These are phyloP conservation scores for Iguana delicatissima DNA, from an alignment of 2,797 vertebrate species.

Conservation along the genomic window DNA sequence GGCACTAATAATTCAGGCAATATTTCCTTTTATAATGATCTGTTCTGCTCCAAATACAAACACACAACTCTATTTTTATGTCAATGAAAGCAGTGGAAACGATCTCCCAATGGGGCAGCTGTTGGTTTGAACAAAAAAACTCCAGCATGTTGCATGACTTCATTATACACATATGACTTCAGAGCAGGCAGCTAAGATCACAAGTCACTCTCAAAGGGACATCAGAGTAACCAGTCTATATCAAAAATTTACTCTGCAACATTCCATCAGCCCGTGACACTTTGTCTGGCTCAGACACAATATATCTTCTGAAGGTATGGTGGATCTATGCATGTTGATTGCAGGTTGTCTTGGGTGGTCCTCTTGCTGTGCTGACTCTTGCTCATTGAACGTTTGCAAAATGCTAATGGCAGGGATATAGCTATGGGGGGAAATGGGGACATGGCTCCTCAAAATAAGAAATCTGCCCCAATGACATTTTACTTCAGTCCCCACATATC, in stretches of 20 bases:
- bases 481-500: too few species aligned
- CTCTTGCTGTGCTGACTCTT: neutral
- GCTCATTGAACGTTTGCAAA: neutral
- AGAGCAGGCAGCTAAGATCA: neutral
- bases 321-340: neutral
- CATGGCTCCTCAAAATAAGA: too few species aligned
- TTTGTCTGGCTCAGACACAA: neutral
- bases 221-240: neutral
- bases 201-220: neutral
- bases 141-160: neutral
- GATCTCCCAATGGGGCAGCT: neutral
- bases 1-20: neutral
- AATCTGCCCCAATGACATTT: too few species aligned
- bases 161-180: neutral
- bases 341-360: neutral
- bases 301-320: constrained; percentile 20
- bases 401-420: too few species aligned
- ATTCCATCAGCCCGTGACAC: neutral
- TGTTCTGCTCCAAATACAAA: neutral
- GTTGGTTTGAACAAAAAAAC: constrained; percentile 9
- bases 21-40: neutral
- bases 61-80: neutral
- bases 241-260: neutral
- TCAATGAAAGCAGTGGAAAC: neutral
- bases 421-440: neutral